These are phyloP conservation scores for Chaetoderma sp. DNA, from an alignment of 2,888 invertebrate species.

Conservation along the genomic window DNA sequence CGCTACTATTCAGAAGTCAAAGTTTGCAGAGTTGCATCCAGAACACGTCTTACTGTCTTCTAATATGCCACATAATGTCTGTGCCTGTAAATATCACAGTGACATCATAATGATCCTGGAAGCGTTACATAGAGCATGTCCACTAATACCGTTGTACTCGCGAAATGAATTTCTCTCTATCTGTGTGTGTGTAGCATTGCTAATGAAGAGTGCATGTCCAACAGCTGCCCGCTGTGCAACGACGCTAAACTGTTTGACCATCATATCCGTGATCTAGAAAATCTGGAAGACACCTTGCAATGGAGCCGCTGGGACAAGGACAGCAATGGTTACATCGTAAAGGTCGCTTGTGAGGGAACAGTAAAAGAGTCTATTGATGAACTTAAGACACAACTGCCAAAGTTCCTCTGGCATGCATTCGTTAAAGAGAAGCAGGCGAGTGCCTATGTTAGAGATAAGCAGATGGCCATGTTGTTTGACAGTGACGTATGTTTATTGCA, in stretches of 20 bases:
- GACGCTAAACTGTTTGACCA: slow-evolving; percentile 6
- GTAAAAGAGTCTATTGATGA: slow-evolving; percentile 3
- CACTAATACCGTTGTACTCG: slow-evolving; percentile 9
- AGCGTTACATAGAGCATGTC: slow-evolving; percentile 9
- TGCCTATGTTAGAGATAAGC: slow-evolving; percentile 5
- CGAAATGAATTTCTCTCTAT: slow-evolving; percentile 7
- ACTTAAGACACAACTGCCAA: slow-evolving; percentile 1
- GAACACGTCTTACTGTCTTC: slow-evolving; percentile 7
- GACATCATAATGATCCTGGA: slow-evolving; percentile 18
- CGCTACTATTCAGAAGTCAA: slow-evolving; percentile 2
- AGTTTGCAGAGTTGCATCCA: slow-evolving; percentile 19
- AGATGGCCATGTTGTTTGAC: background rate
- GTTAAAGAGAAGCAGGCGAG: slow-evolving; percentile 16
- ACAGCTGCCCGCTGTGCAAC: slow-evolving; percentile 6
- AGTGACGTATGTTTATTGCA: slow-evolving; percentile 12
- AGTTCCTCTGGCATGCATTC: slow-evolving; percentile 13
- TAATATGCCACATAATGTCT: slow-evolving; percentile 15
- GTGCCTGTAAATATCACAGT: slow-evolving; percentile 18
- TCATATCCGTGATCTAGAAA: background rate
- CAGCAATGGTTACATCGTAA: slow-evolving; percentile 3
- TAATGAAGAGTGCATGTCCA: slow-evolving; percentile 15
- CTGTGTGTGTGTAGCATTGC: slow-evolving; percentile 7
- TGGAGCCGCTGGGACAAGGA: slow-evolving; percentile 13
- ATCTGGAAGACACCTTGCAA: slow-evolving; percentile 3
- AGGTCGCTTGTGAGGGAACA: slow-evolving; percentile 4